These are phyloP conservation scores for Octonoba sinensis DNA, from an alignment of 2,888 invertebrate species.

Conservation along the genomic window DNA sequence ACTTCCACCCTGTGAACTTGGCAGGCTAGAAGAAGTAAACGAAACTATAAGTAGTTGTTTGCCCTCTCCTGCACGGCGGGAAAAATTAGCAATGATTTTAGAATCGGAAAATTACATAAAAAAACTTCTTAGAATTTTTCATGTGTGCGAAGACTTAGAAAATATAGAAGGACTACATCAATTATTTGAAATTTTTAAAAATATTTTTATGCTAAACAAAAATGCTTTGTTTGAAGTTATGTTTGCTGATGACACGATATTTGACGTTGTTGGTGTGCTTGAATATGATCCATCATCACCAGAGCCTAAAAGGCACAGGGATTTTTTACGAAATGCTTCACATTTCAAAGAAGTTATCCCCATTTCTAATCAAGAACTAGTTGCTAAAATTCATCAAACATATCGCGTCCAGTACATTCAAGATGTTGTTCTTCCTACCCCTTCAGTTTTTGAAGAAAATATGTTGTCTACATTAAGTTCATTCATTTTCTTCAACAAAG, in stretches of 20 bases:
- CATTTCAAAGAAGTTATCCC: slow-evolving; percentile 79
- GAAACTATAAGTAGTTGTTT: slow-evolving; percentile 88
- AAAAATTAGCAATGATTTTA: slow-evolving; percentile 91
- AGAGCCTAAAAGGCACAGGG: slow-evolving; percentile 91
- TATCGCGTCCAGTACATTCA: slow-evolving; percentile 98
- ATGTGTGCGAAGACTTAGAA: slow-evolving; percentile 96
- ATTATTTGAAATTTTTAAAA: slow-evolving; percentile 97
- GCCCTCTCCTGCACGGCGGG: slow-evolving; percentile 89
- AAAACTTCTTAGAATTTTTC: slow-evolving; percentile 93
- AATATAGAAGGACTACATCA: slow-evolving; percentile 93
- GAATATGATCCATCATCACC: slow-evolving; percentile 94
- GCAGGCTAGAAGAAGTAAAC: slow-evolving; percentile 93
- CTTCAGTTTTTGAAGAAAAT: slow-evolving; percentile 99
- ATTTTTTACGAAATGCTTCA: slow-evolving; percentile 84
- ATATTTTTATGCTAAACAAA: slow-evolving; percentile 97
- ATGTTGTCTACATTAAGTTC: slow-evolving; percentile 96
- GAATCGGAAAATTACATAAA: slow-evolving; percentile 96
- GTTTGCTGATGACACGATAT: slow-evolving; percentile 82
- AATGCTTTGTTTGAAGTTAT: slow-evolving; percentile 96
- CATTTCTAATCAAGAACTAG: slow-evolving; percentile 92
- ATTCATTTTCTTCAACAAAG: slow-evolving; percentile 99
- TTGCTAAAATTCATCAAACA: slow-evolving; percentile 99
- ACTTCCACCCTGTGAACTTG: slow-evolving; percentile 93
- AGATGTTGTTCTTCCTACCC: slow-evolving; percentile 98
- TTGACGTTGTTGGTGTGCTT: slow-evolving; percentile 97